phyloP scores from a whole-genome alignment of 2,888 invertebrate species.

The Metellina segmentata region DNA sequence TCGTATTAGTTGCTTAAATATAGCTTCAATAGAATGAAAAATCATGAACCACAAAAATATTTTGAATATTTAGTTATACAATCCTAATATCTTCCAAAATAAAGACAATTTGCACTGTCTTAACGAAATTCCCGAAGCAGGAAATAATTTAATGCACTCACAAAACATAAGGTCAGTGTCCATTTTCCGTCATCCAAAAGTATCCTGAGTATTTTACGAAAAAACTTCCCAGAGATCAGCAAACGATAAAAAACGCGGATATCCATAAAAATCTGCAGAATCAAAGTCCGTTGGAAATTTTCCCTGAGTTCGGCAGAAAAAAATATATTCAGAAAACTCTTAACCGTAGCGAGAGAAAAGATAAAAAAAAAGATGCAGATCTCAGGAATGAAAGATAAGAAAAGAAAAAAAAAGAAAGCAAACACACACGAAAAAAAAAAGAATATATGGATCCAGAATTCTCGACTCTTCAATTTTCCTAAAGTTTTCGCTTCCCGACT shows the following conservation, averaged over 20 bases:
- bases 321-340: constrained; percentile 48
- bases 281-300: constrained; percentile 46
- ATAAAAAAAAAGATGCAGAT: constrained; percentile 45
- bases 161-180: background rate
- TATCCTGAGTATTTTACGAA: background rate
- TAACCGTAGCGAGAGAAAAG: constrained; percentile 43
- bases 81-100: no score
- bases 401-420: constrained; percentile 31
- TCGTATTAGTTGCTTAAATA: no score
- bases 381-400: constrained; percentile 24
- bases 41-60: no score
- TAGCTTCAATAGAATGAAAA: no score
- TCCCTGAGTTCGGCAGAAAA: constrained; percentile 24
- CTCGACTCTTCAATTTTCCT: constrained; percentile 54
- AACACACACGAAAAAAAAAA: constrained; percentile 34
- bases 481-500: constrained; percentile 52
- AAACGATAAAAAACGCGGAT: background rate
- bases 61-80: no score
- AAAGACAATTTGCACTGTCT: no score
- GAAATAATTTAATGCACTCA: background rate
- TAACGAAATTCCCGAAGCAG: background rate
- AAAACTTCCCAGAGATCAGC: background rate
- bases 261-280: constrained; percentile 16
- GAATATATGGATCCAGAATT: constrained; percentile 3
- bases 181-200: background rate